Evolutionary conservation across 2,888 invertebrate genomes (phyloP).

Genomic region (Andrena marginata): DNA sequence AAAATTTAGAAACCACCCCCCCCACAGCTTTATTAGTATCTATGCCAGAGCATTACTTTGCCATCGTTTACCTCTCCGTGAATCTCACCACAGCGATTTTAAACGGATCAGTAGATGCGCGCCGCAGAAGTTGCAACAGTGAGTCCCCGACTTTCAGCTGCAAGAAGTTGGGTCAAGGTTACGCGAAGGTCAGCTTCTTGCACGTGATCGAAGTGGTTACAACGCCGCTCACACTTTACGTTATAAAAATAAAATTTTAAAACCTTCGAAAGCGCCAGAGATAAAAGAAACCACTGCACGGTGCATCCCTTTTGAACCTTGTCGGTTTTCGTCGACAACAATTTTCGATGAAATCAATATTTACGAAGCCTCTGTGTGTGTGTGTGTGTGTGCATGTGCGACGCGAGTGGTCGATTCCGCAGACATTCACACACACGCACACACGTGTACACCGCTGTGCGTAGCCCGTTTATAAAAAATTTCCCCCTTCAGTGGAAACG

Average conservation of each 20-base stretch:
- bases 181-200: not conserved
- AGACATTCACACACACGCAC: constrained; percentile 1
- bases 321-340: constrained; percentile 19
- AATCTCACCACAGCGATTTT: no score
- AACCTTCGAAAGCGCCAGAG: not conserved
- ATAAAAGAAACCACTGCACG: not conserved
- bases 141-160: not conserved
- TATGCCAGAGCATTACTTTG: no score
- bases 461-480: constrained; percentile 69
- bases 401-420: constrained; percentile 19
- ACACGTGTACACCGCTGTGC: constrained; percentile 36
- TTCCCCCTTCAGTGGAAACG: constrained; percentile 72
- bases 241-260: not conserved
- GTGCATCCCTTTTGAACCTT: constrained; percentile 16
- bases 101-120: not conserved
- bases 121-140: not conserved
- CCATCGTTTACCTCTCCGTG: no score
- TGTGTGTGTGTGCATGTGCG: not conserved
- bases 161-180: not conserved
- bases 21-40: no score
- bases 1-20: constrained; percentile 16
- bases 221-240: not conserved
- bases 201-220: not conserved
- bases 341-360: constrained; percentile 49
- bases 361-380: not conserved